phyloP scores from a whole-genome alignment of 2,113 vertebrate species.

The Mormoops blainvillei region DNA sequence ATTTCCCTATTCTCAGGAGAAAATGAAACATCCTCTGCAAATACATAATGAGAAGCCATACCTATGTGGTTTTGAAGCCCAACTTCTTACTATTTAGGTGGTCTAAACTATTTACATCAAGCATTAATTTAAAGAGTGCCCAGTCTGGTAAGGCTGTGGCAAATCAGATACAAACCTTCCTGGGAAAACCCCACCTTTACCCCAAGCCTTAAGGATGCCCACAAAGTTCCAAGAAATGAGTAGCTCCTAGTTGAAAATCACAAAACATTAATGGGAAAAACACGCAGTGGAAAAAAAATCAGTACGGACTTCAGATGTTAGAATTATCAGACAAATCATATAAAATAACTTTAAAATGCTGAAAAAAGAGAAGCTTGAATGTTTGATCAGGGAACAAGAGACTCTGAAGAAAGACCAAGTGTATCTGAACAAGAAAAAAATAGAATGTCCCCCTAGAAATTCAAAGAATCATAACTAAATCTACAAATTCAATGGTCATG shows the following conservation, averaged over 20 bases:
- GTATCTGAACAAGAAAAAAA: background rate
- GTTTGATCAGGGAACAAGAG: background rate
- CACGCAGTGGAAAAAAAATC: background rate
- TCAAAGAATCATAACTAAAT: background rate
- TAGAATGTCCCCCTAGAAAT: background rate
- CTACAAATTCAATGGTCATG: background rate
- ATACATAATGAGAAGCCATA: background rate
- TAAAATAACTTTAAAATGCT: conserved; percentile 12
- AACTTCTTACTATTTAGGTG: background rate
- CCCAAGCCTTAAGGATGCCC: background rate
- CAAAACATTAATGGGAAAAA: background rate
- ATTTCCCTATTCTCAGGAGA: background rate
- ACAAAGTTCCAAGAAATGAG: background rate
- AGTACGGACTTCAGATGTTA: background rate
- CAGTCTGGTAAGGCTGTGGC: background rate
- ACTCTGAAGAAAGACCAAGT: background rate
- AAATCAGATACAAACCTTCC: background rate
- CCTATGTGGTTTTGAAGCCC: background rate
- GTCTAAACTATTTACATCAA: background rate
- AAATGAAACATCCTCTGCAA: background rate
- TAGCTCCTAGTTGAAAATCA: background rate
- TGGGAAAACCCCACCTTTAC: background rate
- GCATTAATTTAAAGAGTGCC: background rate
- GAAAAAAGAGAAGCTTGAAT: conserved; percentile 3
- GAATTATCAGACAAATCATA: background rate